Conservation (phyloP, 1,140 invertebrate genomes). For the Platyscapa corneri region DNA sequence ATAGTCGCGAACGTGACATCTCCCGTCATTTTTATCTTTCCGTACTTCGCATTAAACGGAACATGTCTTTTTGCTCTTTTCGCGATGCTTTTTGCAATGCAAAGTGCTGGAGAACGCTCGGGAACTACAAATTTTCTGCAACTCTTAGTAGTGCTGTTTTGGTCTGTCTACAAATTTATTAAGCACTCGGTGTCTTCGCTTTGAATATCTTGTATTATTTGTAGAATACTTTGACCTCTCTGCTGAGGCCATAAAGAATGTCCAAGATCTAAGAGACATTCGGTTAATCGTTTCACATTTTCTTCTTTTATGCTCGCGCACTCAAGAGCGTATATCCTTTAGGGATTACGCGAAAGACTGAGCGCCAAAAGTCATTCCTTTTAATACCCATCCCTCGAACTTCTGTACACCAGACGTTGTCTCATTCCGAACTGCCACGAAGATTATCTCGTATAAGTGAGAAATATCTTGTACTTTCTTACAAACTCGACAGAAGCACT, state of each 20-base stretch:
- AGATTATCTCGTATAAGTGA: conserved; percentile 43
- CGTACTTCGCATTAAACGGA: background rate
- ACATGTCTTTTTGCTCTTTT: background rate
- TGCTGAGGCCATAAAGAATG: background rate
- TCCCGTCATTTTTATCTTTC: background rate
- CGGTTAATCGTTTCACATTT: background rate
- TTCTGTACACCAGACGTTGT: background rate
- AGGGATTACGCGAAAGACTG: background rate
- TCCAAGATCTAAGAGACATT: background rate
- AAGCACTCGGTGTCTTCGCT: background rate
- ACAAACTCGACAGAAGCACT: background rate
- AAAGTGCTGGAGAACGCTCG: no score
- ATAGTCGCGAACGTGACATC: conserved; percentile 50
- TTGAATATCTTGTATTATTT: background rate
- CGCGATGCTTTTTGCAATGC: background rate
- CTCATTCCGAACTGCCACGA: conserved; percentile 32
- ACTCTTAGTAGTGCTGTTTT: background rate
- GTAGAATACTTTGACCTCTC: background rate
- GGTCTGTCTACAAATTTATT: background rate
- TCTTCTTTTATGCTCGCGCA: background rate
- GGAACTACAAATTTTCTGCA: no score
- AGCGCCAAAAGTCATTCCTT: background rate
- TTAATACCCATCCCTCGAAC: conserved; percentile 5
- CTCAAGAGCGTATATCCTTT: background rate
- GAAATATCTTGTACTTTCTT: conserved; percentile 1